These are phyloP conservation scores for Dyspetes luteomarginatus DNA, from an alignment of 2,888 invertebrate genomes.

Conservation along the genomic window DNA sequence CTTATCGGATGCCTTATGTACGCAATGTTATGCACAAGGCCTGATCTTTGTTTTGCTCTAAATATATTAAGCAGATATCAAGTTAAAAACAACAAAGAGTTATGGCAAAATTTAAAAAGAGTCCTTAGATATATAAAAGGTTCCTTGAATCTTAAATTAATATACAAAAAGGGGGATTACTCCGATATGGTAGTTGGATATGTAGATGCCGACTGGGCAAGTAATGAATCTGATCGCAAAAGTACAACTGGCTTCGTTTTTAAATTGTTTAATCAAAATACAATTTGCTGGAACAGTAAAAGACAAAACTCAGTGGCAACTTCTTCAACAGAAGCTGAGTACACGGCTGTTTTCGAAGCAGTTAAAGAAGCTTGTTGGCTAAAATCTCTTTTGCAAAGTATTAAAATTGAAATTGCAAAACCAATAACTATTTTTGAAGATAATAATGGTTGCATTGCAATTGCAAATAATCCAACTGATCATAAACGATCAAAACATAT, in stretches of 20 bases:
- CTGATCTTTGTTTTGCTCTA: conserved; percentile 24
- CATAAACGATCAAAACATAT: conserved; percentile 15
- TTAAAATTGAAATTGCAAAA: no score
- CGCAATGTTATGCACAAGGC: conserved; percentile 9
- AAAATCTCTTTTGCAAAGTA: background rate
- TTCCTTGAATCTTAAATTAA: background rate
- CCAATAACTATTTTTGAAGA: background rate
- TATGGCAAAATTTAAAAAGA: conserved; percentile 37
- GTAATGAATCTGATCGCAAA: background rate
- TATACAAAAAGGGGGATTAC: conserved; percentile 17
- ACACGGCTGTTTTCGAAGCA: conserved; percentile 17
- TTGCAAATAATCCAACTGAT: background rate
- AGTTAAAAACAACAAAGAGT: conserved; percentile 4
- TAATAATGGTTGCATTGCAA: background rate
- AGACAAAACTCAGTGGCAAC: no score
- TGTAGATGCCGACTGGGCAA: conserved; percentile 23
- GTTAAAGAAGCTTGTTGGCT: conserved; percentile 24
- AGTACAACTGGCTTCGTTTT: conserved; percentile 12
- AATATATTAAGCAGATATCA: conserved; percentile 29
- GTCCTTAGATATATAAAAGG: conserved; percentile 29
- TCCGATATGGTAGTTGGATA: background rate
- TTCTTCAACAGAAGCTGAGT: conserved; percentile 36
- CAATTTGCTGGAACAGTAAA: conserved; percentile 15
- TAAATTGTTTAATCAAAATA: background rate
- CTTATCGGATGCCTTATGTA: conserved; percentile 38